A percentile compares a stretch with the other conserved stretches of the same genome.
Evolutionary conservation across 2,113 vertebrate genomes (phyloP).

Genomic region (Pycnonotus jocosus): DNA sequence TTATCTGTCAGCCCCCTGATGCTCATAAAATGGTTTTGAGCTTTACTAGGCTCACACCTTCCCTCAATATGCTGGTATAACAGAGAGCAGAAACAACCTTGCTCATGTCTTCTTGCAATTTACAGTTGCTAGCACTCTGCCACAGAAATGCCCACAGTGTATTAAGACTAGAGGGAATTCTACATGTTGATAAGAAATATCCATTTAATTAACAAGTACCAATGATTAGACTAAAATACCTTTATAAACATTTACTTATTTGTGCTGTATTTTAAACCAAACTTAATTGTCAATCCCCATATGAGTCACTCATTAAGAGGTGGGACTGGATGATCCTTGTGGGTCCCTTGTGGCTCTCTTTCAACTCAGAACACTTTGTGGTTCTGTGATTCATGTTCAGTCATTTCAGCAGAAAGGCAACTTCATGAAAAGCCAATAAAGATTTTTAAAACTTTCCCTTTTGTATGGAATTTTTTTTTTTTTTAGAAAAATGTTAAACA

Average conservation of each 20-base stretch:
- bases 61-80: not conserved
- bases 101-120: not conserved
- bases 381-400: not conserved
- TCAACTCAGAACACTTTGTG: not conserved
- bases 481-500: not conserved
- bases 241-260: not conserved
- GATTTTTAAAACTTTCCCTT: not conserved
- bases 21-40: not conserved
- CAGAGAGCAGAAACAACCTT: not conserved
- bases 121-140: not conserved
- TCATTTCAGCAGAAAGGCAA: not conserved
- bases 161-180: not conserved
- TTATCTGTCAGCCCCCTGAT: not conserved
- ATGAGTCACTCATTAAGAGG: not conserved
- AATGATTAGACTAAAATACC: not conserved
- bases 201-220: not conserved
- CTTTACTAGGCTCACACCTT: not conserved
- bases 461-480: not conserved
- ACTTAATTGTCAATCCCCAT: rapidly evolving
- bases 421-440: not conserved
- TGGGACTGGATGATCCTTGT: not conserved
- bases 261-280: not conserved
- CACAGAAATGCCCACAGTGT: not conserved
- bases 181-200: not conserved
- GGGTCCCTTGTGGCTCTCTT: not conserved